Evolutionary conservation across 2,888 invertebrate species (phyloP), one percentile per base, ranked within the genome.

Genomic region (Aspidiotus destructor): DNA sequence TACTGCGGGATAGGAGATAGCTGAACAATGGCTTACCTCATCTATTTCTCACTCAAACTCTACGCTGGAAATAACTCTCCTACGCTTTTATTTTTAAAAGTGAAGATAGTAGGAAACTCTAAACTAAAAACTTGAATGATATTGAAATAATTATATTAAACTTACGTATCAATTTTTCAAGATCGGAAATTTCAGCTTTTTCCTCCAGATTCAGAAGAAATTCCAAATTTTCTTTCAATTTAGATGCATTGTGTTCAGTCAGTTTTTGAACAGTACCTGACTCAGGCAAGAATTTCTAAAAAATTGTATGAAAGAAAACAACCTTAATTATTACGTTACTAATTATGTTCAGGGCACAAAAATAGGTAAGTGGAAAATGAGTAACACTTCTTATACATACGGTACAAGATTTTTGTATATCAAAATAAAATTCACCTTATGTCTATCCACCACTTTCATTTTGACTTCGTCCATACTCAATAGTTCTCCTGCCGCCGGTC

Each of bases 151-250:
- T n/a, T 5, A 28, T 28, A 53, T 17, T 8, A 13, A 54, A 60
- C 67, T 67, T 11, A 67, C 67, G 58, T 28, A 60, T 60, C 7
- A 67, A 48, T 48, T 60, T 42, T 9, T 67, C 67, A 15, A 67
- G 16, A 48, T 67, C 67, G 10, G 67, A 67, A 58, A 67, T 42
- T 42, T 67, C 67, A 28, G 67, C 67, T 60, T 60, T 57, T 44
- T 67, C 67, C 60, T 67, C 67, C 52, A 67, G 58, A 9, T 41
- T 17, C 13, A 17, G 67, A 52, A 67, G 48, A 15, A 67, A 67
- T 15, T 57, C 67, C 11, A 67, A n/a, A 41, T 67, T 67, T 41
- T 67, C 67, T 67, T 52, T 42, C 52, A 67, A 67, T 48, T 67
- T 67, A 40, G 52, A 42, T 41, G 60, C 67, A 40, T 67, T 67